Base-by-base conservation (phyloP, 23 tunicate species). In the Clavelina lepadiformis region DNA sequence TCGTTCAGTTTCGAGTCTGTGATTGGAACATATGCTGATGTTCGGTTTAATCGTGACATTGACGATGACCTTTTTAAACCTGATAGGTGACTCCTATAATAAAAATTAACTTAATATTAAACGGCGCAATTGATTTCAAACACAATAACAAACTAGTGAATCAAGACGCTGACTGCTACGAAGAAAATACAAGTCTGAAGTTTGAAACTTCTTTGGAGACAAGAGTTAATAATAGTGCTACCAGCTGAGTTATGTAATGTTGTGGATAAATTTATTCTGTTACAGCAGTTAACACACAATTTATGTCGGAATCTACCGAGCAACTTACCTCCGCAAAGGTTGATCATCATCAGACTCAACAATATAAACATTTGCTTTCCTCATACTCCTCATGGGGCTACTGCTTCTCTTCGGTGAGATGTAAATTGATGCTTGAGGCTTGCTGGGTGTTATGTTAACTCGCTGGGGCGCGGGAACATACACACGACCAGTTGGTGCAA, bases 61-160 rank as follows among this genome's bases (percentile, higher is more conserved):
- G 87, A 80, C 3, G 78, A 71, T 3, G 87, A 80, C 23, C 87
- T 46, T 34, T 65, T 67, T n/a, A 69, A 23, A 2, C 69, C 46
- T 22, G 61, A 49, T 32, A 80, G 58, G 30, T 80, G 87, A 38
- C 87, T 80, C 36, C 87, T 77, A 52, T 47, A 26, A 65, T 30
- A 38, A 19, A 38, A 13, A 0, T 0, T 13, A 29, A 68, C 15
- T 8, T 52, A 52, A 0, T 52, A 41, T 7, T 13, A 51, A 31
- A n/a, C n/a, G n/a, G n/a, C n/a, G n/a, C n/a, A n/a, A n/a, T n/a
- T n/a, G n/a, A n/a, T n/a, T n/a, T n/a, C n/a, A n/a, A n/a, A n/a
- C n/a, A n/a, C n/a, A n/a, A n/a, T n/a, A n/a, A n/a, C n/a, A n/a
- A n/a, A n/a, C n/a, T n/a, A n/a, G n/a, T n/a, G n/a, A n/a, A n/a